Conservation (phyloP, 2,113 vertebrate species). For the Menidia beryllina region DNA sequence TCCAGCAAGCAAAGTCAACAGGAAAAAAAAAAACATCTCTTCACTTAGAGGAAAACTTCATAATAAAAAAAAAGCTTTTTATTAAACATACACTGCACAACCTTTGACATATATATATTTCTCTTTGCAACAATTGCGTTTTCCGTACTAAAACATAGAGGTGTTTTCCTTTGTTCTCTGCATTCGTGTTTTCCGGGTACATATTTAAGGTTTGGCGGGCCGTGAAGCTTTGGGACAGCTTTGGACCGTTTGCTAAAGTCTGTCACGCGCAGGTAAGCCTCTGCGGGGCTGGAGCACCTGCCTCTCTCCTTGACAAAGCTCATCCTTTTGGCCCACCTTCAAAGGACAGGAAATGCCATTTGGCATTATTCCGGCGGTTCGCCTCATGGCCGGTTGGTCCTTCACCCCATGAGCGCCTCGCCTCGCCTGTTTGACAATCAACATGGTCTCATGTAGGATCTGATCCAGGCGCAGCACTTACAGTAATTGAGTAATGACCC, state of each 20-base stretch:
- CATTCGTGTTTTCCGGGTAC: background rate
- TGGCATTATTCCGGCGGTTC: slow-evolving; percentile 39
- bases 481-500: slow-evolving; percentile 76
- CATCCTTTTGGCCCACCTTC: slow-evolving; percentile 49
- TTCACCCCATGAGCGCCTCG: slow-evolving; percentile 27
- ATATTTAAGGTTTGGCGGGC: background rate
- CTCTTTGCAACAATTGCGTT: background rate
- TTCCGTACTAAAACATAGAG: background rate
- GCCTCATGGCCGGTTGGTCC: slow-evolving; percentile 25
- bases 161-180: background rate
- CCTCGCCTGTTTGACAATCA: slow-evolving; percentile 51
- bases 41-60: background rate
- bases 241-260: background rate
- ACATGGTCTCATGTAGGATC: slow-evolving; percentile 36
- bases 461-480: slow-evolving; percentile 76
- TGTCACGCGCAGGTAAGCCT: slow-evolving; percentile 7
- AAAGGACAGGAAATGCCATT: slow-evolving; percentile 27
- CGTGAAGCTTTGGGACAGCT: background rate
- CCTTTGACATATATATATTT: slow-evolving; percentile 18
- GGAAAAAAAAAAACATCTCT: background rate
- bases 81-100: slow-evolving; percentile 54
- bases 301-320: slow-evolving; percentile 18
- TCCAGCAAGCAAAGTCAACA: slow-evolving; percentile 37
- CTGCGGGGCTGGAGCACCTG: background rate
- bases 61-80: slow-evolving; percentile 66